A percentile compares a stretch with the other conserved stretches of the same genome.
These are phyloP conservation scores for Porites lutea DNA, from an alignment of 64 coral and sea anemone genomes.

Conservation along the genomic window DNA sequence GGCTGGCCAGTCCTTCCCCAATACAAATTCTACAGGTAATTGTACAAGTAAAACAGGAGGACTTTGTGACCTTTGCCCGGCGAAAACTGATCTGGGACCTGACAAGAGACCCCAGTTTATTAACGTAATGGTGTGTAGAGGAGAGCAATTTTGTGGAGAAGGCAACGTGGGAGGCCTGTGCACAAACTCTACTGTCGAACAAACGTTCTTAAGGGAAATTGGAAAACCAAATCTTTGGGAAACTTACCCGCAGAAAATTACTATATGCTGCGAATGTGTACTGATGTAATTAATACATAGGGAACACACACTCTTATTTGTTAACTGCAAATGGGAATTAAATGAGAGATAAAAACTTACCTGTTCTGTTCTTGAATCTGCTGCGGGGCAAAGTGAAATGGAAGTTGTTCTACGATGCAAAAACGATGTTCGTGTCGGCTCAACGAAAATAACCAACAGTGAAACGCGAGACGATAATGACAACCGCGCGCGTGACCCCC, in stretches of 20 bases:
- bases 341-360: too few relatives aligned
- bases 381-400: too few relatives aligned
- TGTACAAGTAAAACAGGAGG: constrained; percentile 2
- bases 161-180: background rate
- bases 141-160: background rate
- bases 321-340: too few relatives aligned
- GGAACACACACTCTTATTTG: too few relatives aligned
- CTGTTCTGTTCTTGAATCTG: too few relatives aligned
- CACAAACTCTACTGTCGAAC: background rate
- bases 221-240: background rate
- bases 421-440: too few relatives aligned
- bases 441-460: too few relatives aligned
- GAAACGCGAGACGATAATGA: too few relatives aligned
- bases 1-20: background rate
- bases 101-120: constrained; percentile 29
- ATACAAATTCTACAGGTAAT: background rate
- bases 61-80: constrained; percentile 35
- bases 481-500: too few relatives aligned
- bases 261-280: constrained; percentile 37
- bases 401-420: too few relatives aligned
- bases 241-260: constrained; percentile 15
- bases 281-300: background rate
- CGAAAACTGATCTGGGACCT: constrained; percentile 44
- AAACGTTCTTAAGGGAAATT: background rate
- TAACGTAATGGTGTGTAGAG: constrained; percentile 44